Evolutionary conservation across 2,797 vertebrate genomes (phyloP), one percentile per base, ranked within the genome.

Genomic region (Dendrocincla tyrannina): DNA sequence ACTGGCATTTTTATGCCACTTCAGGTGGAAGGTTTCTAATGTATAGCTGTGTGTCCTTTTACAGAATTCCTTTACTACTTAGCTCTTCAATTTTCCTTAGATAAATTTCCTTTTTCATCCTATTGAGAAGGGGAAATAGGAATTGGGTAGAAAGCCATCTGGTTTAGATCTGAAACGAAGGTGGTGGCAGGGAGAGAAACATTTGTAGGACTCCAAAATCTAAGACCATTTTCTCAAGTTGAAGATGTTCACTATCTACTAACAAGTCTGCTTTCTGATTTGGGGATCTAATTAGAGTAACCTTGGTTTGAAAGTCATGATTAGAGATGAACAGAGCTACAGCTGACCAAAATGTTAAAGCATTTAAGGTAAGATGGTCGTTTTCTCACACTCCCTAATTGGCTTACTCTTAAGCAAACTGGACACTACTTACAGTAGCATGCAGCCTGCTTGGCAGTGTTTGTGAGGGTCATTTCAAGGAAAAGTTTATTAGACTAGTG

Each of bases 151-250:
- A 91, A 95, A 84, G 46, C 11, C 6, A 39, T 88, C 79, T 96
- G 67, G 19, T 94, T 95, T 92, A 83, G 87, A 87, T 79, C 50
- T 89, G 58, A 75, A 76, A 76, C 17, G 10, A 73, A 88, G 63
- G 35, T 83, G 83, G 42, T 93, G 74, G 46, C 84, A 84, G 32
- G 17, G 47, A 64, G 44, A 77, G 66, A 91, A 88, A 33, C 41
- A 59, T 62, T 64, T 89, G 49, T 89, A 59, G 53, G 77, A 79
- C 33, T 88, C 32, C 28, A 49, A 53, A 95, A 74, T 80, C 53
- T 60, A 72, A 69, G 76, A 77, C 46, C 5, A 2, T 59, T 91
- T 96, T 95, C 52, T 92, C 42, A 44, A 18, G 25, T 6, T 90
- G 66, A 89, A 73, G 41, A 27, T 52, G 22, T 73, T 56, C 1